Conservation (phyloP, 1,140 invertebrate genomes). For the Drosophila tristis region DNA sequence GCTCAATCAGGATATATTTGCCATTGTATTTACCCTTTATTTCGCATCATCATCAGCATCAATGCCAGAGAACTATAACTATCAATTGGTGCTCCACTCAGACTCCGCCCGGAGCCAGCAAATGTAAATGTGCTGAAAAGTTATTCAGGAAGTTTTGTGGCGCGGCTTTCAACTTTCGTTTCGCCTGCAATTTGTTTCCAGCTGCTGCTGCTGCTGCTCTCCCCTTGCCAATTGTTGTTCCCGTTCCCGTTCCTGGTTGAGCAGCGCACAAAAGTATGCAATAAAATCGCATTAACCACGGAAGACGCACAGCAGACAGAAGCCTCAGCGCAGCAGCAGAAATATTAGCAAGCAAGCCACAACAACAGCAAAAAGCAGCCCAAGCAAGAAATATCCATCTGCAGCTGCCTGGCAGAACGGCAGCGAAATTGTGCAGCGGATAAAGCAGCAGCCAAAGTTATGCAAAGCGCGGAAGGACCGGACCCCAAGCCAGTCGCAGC, state of each 20-base stretch:
- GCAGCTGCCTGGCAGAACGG: too few species aligned
- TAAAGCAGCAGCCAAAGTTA: constrained; percentile 36
- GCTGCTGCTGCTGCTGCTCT: constrained; percentile 3
- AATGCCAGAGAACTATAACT: constrained; percentile 18
- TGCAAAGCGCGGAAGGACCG: constrained; percentile 7
- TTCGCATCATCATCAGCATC: constrained; percentile 22
- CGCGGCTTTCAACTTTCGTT: constrained; percentile 26
- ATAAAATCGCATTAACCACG: constrained; percentile 71
- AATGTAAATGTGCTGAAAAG: constrained; percentile 53
- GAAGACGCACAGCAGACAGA: constrained; percentile 1
- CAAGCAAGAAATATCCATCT: background rate
- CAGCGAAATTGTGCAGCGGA: background rate
- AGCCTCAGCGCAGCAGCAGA: background rate
- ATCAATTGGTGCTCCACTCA: background rate
- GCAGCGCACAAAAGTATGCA: constrained; percentile 64
- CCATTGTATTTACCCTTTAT: constrained; percentile 25
- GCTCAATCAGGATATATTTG: constrained; percentile 21
- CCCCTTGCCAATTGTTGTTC: constrained; percentile 25
- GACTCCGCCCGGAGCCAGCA: background rate
- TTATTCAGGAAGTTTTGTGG: constrained; percentile 57
- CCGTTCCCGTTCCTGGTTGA: background rate
- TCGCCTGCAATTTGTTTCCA: constrained; percentile 40
- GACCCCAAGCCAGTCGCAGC: background rate
- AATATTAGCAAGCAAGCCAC: background rate
- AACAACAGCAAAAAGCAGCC: constrained; percentile 30